These are phyloP conservation scores for Poecilia wingei DNA, from an alignment of 2,797 vertebrate genomes.

Conservation along the genomic window DNA sequence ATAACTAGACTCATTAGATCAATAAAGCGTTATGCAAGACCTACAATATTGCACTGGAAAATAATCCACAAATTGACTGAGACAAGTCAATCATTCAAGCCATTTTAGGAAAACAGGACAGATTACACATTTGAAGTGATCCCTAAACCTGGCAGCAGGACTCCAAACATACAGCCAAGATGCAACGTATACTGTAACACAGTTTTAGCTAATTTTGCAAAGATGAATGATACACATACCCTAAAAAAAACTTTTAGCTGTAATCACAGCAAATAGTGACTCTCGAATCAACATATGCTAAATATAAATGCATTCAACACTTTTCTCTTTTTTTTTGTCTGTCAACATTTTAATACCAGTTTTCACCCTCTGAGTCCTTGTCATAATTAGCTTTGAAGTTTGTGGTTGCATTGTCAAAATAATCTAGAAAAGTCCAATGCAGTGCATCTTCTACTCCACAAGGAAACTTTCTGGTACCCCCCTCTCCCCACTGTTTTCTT, in stretches of 20 bases:
- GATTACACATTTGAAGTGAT: not conserved
- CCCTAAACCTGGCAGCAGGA: not conserved
- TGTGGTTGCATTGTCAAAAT: not conserved
- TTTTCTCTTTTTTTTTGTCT: not conserved
- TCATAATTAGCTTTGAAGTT: conserved; percentile 2
- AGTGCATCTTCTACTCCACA: not conserved
- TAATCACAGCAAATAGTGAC: not conserved
- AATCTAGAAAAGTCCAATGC: not conserved
- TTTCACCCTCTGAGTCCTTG: not conserved
- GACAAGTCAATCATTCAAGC: not conserved
- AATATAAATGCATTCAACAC: not conserved
- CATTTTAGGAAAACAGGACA: not conserved
- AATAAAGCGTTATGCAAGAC: not conserved
- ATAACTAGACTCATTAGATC: not conserved
- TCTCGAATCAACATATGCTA: not conserved
- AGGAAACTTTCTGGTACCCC: not conserved
- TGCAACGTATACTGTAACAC: not conserved
- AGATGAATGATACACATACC: not conserved
- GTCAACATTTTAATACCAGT: not conserved
- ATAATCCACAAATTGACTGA: not conserved
- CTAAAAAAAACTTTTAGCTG: not conserved
- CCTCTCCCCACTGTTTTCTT: not conserved
- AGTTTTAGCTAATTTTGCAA: not conserved
- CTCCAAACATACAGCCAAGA: not conserved
- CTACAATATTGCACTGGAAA: not conserved